Evolutionary conservation across 2,797 vertebrate genomes (phyloP), one percentile per base, ranked within the genome.

Genomic region (Helostoma temminkii): DNA sequence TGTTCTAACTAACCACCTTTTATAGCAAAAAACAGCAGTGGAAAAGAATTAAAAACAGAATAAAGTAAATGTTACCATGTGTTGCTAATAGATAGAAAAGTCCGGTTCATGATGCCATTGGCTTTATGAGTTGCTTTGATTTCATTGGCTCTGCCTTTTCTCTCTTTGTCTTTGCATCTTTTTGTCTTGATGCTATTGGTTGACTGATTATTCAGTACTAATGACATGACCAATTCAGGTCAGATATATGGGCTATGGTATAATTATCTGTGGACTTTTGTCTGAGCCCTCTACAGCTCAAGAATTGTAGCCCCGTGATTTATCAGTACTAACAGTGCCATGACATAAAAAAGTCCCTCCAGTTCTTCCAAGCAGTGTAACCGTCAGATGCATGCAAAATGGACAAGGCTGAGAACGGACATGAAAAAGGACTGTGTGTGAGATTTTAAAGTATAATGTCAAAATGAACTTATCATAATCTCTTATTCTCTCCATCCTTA

Each of bases 11-110:
- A 93, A 95, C 95, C 95, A 95, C 94, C 92, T 96, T 96, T 96
- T 95, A 92, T 95, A 96, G 85, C 78, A 88, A 84, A 90, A 86
- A 86, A 43, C 84, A 80, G 74, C 73, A 3, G 71, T 78, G 80
- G 69, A 87, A 89, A 88, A 85, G 39, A 83, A 81, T 83, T 68
- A 86, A 89, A 91, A 93, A 78, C 82, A 82, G 74, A 88, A 83
- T 61, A 83, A 89, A 95, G 85, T 96, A 95, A 96, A 96, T 96
- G 96, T 98, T 95, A 92, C 85, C 95, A 96, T 96, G 95, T 97
- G 96, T 97, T 96, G 95, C 96, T 95, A 92, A 87, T 92, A 97
- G 95, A 95, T 89, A 92, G 89, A 85, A 81, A 82, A 75, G 50
- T 78, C 84, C 91, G 92, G 95, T 96, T 96, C 95, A 94, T 92